Evolutionary conservation across 2,797 vertebrate species (phyloP), one percentile per base, ranked within the genome.

Genomic region (Parotocinclus haroldoi): DNA sequence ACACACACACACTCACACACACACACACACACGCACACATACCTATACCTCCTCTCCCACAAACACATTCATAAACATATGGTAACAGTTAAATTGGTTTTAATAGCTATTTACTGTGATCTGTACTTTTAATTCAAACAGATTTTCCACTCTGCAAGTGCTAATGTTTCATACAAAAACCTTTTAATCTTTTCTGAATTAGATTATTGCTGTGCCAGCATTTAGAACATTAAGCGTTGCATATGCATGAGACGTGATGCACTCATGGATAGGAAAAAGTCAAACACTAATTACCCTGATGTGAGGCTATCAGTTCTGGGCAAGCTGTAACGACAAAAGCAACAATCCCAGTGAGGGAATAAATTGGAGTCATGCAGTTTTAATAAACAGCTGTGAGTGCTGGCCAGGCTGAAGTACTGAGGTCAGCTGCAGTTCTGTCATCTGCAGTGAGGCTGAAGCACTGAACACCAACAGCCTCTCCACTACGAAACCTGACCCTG

Each of bases 91-190:
- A 89, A 80, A 87, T 72, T 71, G 75, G 69, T 79, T 84, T 87
- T 89, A 90, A 91, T 87, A 79, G 86, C 81, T 88, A 88, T 90
- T 91, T 90, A 89, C 86, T 81, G 81, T 89, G 88, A 90, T 89
- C 87, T 86, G 82, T 82, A 79, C 67, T 62, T 83, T 88, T 87
- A 84, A 89, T 89, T 74, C 86, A 89, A 88, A 84, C 78, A 86
- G 80, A 86, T 89, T 91, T 91, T 90, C 89, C 89, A 89, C 85
- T 86, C 60, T 38, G 81, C 83, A 83, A 85, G 83, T 88, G 85
- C 83, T 81, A 83, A 87, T 89, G 86, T 90, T 88, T 90, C 84
- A 85, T 86, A 88, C 89, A 89, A 87, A 55, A 58, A 68, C 64
- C 40, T 45, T 68, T 57, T 60, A 44, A 51, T 50, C 76, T 81